phyloP scores from a whole-genome alignment of 2,888 invertebrate genomes.

The Idaea straminata region DNA sequence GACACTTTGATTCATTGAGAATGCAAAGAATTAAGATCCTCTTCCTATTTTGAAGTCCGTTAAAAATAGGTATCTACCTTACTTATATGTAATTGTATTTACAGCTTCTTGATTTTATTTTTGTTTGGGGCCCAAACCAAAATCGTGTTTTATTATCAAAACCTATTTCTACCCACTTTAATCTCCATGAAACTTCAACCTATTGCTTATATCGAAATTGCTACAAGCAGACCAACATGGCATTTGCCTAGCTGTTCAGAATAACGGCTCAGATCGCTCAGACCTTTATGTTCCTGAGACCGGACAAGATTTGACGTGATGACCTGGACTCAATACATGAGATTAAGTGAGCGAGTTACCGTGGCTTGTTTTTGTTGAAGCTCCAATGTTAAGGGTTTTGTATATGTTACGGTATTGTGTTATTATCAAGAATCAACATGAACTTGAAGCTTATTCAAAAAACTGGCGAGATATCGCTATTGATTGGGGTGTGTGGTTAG shows the following conservation, averaged over 20 bases:
- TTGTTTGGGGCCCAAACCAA: not conserved
- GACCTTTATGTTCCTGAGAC: not conserved
- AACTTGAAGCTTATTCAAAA: no score
- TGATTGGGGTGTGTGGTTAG: no score
- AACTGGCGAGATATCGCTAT: no score
- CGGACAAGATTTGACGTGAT: not conserved
- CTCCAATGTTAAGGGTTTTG: not conserved
- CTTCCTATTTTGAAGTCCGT: no score
- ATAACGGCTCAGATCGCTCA: constrained; percentile 20
- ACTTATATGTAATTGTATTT: no score
- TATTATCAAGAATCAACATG: not conserved
- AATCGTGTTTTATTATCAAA: not conserved
- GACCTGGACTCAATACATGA: not conserved
- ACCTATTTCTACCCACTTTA: not conserved
- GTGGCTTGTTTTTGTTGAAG: not conserved
- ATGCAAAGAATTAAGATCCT: no score
- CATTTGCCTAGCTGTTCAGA: constrained; percentile 25
- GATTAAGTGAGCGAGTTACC: not conserved
- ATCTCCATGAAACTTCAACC: not conserved
- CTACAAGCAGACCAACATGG: constrained; percentile 27
- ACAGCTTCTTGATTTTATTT: no score
- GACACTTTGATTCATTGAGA: no score
- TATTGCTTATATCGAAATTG: constrained; percentile 16
- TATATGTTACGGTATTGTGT: not conserved
- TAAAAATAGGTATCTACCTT: no score